Conservation (phyloP, 2,888 invertebrate species). For the Drosophila meridiana region DNA sequence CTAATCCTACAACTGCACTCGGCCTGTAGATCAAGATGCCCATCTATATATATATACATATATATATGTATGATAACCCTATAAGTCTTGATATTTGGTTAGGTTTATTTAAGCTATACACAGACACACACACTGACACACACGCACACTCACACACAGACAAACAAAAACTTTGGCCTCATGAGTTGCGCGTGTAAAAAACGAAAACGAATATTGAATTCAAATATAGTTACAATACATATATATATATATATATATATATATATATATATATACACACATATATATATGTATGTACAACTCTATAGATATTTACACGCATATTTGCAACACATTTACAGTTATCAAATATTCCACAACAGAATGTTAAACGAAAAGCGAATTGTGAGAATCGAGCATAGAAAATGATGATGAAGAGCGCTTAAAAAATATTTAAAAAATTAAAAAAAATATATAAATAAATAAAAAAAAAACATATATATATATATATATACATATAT, state of each 20-base stretch:
- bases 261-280: conserved; percentile 3
- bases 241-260: conserved; percentile 19
- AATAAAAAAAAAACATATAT: background rate
- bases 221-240: conserved; percentile 44
- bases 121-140: conserved; percentile 15
- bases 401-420: conserved; percentile 35
- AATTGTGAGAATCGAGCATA: conserved; percentile 73
- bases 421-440: background rate
- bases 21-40: background rate
- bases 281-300: conserved; percentile 6
- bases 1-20: background rate
- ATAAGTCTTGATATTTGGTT: conserved; percentile 61
- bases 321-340: conserved; percentile 50
- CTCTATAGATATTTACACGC: conserved; percentile 18
- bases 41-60: conserved; percentile 15
- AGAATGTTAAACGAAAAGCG: conserved; percentile 65
- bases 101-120: conserved; percentile 59
- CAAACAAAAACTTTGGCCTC: conserved; percentile 62
- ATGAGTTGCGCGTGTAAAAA: conserved; percentile 79
- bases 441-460: background rate
- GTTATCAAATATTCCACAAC: conserved; percentile 29
- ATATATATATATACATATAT: background rate
- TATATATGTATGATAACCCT: conserved; percentile 10
- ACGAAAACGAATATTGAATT: conserved; percentile 54
- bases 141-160: conserved; percentile 13